Base-by-base conservation (phyloP, 1,140 invertebrate species). In the Drosophila fuyamai region DNA sequence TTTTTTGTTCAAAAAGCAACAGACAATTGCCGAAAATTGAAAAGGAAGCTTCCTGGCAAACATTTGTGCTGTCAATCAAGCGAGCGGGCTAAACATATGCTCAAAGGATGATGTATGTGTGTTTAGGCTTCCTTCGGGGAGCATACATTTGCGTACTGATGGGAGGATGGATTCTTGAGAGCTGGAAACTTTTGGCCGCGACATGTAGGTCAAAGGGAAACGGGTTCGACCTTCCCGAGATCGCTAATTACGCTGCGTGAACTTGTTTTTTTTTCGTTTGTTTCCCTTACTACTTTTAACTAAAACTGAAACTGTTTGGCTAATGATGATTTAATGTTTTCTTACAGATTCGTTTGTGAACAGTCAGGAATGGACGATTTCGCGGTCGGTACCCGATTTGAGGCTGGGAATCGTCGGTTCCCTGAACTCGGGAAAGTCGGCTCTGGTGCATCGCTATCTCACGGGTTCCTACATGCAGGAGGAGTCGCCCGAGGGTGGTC, bases 291-390 rank as follows among this genome's bases (percentile, higher is more conserved):
- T 29, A 14, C 9, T 16, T 62, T n/a, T 27, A 36, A 27, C 48
- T 48, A 44, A 47, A 61, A 76, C 2, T 38, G 41, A 73, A 58
- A 60, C 59, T 56, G 61, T 53, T 27, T 58, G 62, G 53, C 76
- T 88, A 88, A 84, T 84, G 76, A 80, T 59, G 55, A 70, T 89
- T 83, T 73, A 62, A 89, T 83, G 58, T 56, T 57, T 40, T 60
- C 27, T 72, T 97, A 57, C 94, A 99, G 98, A 99, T 96, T 99
- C 98, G n/a, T 99, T 99, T 94, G 98, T 99, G 27, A 99, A 99
- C 93, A 99, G 98, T 92, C 98, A 99, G 95, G 99, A 99, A 96
- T 99, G 99, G 98, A 99, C 99, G 1, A 93, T 99, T 55, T 97
- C 97, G 41, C 94, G 98, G 74, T 95, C 96, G 44, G 98, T 99